Evolutionary conservation across 2,113 vertebrate genomes (phyloP), one percentile per base, ranked within the genome.

Genomic region (Saguinus imperator): DNA sequence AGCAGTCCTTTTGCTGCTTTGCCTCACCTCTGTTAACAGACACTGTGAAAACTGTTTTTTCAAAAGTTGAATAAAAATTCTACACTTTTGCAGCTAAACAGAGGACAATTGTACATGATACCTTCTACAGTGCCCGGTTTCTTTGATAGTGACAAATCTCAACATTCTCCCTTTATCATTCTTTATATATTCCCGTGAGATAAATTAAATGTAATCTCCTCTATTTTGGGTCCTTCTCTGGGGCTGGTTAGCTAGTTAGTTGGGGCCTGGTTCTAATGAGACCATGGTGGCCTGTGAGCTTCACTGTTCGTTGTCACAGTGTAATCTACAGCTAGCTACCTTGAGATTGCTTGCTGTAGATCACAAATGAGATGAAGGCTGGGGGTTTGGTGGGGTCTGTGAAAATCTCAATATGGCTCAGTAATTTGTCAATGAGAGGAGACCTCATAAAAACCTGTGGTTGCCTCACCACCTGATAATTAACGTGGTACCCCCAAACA

Each of bases 231-330:
- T 89, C 64, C 84, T 95, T 80, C 79, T 94, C 89, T 58, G 91
- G 79, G 87, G 8, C 82, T 27, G 64, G 55, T 95, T 84, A 91
- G 73, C 40, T 93, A 52, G 20, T 92, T 77, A n/a, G 73, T 92
- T 94, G 55, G 16, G 94, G 57, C n/a, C 23, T 72, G 35, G 73
- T 93, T 86, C 68, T 95, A 95, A 97, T 77, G 94, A 97, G 92
- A 96, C 61, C 87, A 68, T 72, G 50, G 76, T 57, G 43, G 48
- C 75, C 37, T 61, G 37, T 83, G 72, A 88, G 72, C 52, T 55
- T 94, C 40, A 32, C 79, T 91, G 43, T 82, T 96, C 77, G 25
- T n/a, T 20, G 43, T 81, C 66, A 82, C 16, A 82, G 43, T 76
- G 50, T 80, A 82, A 89, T 48, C 48, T 73, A 8, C 12, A 76